Conservation (phyloP, 1,140 invertebrate genomes). For the Drosophila asahinai region DNA sequence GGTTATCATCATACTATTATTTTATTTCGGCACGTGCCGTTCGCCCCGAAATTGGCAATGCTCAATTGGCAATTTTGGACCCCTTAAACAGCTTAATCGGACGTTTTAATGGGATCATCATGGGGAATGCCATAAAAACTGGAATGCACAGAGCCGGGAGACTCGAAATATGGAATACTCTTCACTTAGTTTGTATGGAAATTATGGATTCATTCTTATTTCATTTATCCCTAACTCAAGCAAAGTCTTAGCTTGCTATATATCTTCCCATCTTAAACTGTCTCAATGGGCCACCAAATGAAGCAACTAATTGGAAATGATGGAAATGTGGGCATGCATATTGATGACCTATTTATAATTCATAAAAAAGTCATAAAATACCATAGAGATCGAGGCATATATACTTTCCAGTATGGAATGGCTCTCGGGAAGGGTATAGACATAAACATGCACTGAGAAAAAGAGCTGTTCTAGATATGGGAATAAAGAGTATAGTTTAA, state of each 20-base stretch:
- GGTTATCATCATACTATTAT: neutral
- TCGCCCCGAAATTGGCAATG: conserved; percentile 5
- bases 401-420: neutral
- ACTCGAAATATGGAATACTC: conserved; percentile 2
- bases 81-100: conserved; percentile 33
- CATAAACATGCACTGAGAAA: conserved; percentile 7
- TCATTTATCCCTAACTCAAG: too few species aligned
- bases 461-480: neutral
- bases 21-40: conserved; percentile 24
- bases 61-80: conserved; percentile 37
- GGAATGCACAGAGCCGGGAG: neutral
- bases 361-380: conserved; percentile 3
- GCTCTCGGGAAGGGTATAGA: neutral
- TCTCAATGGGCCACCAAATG: conserved; percentile 15
- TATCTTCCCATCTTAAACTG: neutral
- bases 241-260: neutral
- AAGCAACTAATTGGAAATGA: conserved; percentile 18
- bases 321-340: conserved; percentile 10
- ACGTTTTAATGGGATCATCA: conserved; percentile 29
- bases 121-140: conserved; percentile 5
- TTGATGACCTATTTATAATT: conserved; percentile 17
- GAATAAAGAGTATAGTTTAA: too few species aligned
- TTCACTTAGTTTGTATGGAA: neutral
- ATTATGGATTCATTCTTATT: neutral
- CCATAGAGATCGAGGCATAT: neutral